These are phyloP conservation scores for Nowickia ferox DNA, from an alignment of 2,888 invertebrate species.

Conservation along the genomic window DNA sequence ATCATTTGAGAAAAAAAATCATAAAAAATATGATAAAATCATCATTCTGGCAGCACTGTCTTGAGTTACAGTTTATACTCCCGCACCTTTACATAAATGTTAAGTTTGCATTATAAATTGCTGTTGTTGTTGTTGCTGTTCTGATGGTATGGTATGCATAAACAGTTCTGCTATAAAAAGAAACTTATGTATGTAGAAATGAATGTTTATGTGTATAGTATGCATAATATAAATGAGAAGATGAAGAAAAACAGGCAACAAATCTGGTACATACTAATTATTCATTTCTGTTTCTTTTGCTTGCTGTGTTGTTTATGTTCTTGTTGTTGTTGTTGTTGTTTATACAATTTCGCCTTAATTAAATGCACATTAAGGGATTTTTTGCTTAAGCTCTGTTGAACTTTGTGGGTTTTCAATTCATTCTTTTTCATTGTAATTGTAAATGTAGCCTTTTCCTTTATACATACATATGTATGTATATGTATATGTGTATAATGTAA, in stretches of 20 bases:
- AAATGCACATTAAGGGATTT: conserved; percentile 71
- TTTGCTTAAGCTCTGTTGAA: conserved; percentile 67
- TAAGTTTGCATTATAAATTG: conserved; percentile 3
- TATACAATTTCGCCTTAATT: conserved; percentile 69
- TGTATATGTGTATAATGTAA: background rate
- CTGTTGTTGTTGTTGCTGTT: conserved; percentile 1
- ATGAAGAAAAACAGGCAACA: conserved; percentile 24
- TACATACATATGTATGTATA: background rate
- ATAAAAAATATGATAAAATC: too few relatives aligned
- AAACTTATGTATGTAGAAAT: too few relatives aligned
- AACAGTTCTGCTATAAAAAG: conserved; percentile 18
- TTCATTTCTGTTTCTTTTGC: conserved; percentile 23
- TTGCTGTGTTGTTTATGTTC: background rate
- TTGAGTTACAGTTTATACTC: conserved; percentile 57
- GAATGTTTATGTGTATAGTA: too few relatives aligned
- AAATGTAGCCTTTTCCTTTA: background rate
- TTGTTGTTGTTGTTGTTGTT: conserved; percentile 44
- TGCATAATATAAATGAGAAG: background rate
- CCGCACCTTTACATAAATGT: conserved; percentile 27
- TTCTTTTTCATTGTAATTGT: conserved; percentile 15
- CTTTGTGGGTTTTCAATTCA: conserved; percentile 66
- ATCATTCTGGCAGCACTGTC: too few relatives aligned
- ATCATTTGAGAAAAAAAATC: too few relatives aligned
- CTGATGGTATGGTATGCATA: conserved; percentile 2
- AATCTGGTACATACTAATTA: conserved; percentile 39